phyloP scores from a whole-genome alignment of 2,888 invertebrate species.

The Synergus umbraculus region DNA sequence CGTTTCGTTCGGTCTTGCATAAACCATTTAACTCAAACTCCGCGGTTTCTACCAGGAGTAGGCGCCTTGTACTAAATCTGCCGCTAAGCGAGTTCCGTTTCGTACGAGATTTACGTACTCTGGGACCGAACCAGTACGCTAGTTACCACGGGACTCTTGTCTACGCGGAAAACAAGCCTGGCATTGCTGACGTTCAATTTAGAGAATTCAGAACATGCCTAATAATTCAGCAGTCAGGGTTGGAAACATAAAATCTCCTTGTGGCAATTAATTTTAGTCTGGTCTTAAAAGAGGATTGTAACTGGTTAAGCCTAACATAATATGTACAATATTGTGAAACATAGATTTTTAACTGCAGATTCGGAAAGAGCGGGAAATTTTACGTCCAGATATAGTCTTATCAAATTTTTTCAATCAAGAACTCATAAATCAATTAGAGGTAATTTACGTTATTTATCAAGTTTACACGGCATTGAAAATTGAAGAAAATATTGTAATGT shows the following conservation, averaged over 20 bases:
- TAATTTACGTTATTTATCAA: no score
- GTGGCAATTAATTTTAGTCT: neutral
- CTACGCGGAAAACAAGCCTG: neutral
- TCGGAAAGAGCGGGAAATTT: no score
- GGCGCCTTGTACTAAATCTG: conserved; percentile 73
- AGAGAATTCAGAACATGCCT: conserved; percentile 48
- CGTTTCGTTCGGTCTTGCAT: conserved; percentile 76
- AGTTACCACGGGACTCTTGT: conserved; percentile 45
- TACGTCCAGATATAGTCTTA: no score
- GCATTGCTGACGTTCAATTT: conserved; percentile 51
- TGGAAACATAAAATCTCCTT: neutral
- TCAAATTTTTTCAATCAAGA: no score
- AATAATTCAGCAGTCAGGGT: neutral
- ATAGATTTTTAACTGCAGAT: no score
- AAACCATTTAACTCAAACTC: conserved; percentile 77
- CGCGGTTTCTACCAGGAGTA: conserved; percentile 75
- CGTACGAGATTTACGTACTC: conserved; percentile 69
- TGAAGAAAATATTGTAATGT: no score
- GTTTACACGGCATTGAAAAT: no score
- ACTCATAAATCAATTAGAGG: no score
- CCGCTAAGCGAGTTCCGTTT: conserved; percentile 70
- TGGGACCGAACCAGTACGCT: conserved; percentile 55
- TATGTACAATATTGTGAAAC: no score
- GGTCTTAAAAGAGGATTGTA: neutral
- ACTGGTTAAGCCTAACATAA: neutral